A percentile compares a stretch with the other conserved stretches of the same genome.
These are phyloP conservation scores for Archips crataeganus DNA, from an alignment of 2,888 invertebrate genomes.

Conservation along the genomic window DNA sequence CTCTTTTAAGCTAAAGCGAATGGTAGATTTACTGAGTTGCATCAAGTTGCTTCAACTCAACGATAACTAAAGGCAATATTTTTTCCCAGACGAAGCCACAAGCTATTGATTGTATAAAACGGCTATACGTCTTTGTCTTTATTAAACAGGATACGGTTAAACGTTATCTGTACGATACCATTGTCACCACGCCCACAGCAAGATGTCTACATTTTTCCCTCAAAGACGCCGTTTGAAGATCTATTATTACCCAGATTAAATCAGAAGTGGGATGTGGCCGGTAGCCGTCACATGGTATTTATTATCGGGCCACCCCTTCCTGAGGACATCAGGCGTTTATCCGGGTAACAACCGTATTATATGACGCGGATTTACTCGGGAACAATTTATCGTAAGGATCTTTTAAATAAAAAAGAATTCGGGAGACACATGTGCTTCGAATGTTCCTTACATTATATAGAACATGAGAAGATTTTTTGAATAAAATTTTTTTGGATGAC, in stretches of 20 bases:
- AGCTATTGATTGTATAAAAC: no score
- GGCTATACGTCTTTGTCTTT: no score
- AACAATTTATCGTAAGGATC: conserved; percentile 32
- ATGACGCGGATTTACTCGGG: conserved; percentile 28
- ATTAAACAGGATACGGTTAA: no score
- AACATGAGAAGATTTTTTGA: conserved; percentile 4
- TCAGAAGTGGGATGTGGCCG: conserved; percentile 34
- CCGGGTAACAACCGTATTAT: conserved; percentile 27
- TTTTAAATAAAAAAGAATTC: conserved; percentile 21
- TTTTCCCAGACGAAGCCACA: no score
- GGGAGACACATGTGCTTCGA: neutral
- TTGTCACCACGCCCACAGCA: conserved; percentile 3
- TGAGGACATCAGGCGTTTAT: conserved; percentile 32
- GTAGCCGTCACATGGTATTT: conserved; percentile 36
- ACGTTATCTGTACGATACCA: neutral
- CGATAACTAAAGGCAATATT: no score
- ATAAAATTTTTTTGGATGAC: neutral
- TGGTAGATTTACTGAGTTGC: no score
- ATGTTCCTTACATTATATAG: neutral
- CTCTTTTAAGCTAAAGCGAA: no score
- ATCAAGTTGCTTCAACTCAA: no score
- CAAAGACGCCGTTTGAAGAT: conserved; percentile 7
- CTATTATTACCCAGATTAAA: conserved; percentile 32
- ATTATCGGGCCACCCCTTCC: conserved; percentile 30
- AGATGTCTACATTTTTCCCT: conserved; percentile 4